Evolutionary conservation across 64 coral and sea anemone species (phyloP), one percentile per base, ranked within the genome.

Genomic region (Orbicella faveolata): DNA sequence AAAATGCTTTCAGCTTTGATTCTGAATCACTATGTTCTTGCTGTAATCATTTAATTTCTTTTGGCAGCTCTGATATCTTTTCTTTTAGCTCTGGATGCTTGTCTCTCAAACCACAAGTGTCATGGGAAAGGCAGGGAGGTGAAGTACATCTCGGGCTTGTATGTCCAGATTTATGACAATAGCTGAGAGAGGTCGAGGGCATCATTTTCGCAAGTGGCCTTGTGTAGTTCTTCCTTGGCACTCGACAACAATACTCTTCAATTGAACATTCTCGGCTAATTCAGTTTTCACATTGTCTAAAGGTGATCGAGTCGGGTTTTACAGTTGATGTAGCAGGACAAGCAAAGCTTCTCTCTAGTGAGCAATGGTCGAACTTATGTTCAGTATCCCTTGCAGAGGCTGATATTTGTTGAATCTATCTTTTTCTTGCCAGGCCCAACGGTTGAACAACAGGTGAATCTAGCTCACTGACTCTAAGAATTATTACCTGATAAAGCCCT

Each of bases 11-110:
- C 36, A 91, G 90, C 81, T 91, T 86, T 37, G 70, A 77, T 54
- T 85, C 81, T 77, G 90, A 73, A 65, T 83, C 80, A 14, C 64
- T 51, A 75, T 52, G 14, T 63, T 75, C 80, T 74, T 76, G 51
- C 54, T 91, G 80, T 62, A 91, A 84, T 64, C n/a, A 72, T 36
- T 91, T 91, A 44, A 91, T 51, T 91, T 91, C 89, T 83, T 76
- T 84, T 76, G 85, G 89, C 65, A 85, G 68, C 61, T 59, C 51
- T 75, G 69, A 63, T 23, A 91, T 91, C 75, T 84, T 77, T 62
- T 65, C 33, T 61, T 91, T 91, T 36, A 93, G 53, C 63, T 93
- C 91, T 17, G 84, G 91, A n/a, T 88, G 91, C 75, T 93, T 93
- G 39, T 93, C 91, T 48, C 83, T 73, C 33, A 88, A 62, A 61